phyloP scores from a whole-genome alignment of 2,888 invertebrate species.

The Ectemnius cavifrons region DNA sequence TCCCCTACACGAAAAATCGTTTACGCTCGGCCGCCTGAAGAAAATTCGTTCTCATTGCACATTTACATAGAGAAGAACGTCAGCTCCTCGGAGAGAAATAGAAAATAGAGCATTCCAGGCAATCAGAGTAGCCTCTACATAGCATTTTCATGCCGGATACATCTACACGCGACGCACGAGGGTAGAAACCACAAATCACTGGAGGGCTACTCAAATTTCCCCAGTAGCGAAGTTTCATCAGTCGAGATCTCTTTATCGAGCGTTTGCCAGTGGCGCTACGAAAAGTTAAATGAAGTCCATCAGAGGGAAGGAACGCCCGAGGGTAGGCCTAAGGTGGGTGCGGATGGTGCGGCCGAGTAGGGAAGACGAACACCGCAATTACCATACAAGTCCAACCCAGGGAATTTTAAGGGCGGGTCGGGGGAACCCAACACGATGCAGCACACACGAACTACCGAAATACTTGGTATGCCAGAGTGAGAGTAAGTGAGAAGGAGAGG shows the following conservation, averaged over 20 bases:
- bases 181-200: slow-evolving; percentile 23
- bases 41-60: too few relatives aligned
- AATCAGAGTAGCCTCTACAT: too few relatives aligned
- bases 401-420: slow-evolving; percentile 3
- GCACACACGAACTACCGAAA: background rate
- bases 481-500: background rate
- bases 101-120: too few relatives aligned
- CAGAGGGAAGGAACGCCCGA: slow-evolving; percentile 28
- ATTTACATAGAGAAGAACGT: too few relatives aligned
- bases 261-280: slow-evolving; percentile 1
- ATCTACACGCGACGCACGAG: slow-evolving; percentile 23
- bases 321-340: background rate
- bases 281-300: slow-evolving; percentile 38
- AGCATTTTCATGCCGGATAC: background rate
- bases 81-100: too few relatives aligned
- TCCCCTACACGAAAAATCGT: too few relatives aligned
- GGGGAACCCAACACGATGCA: background rate
- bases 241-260: slow-evolving; percentile 1
- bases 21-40: too few relatives aligned
- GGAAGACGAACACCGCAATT: background rate
- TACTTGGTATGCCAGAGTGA: background rate
- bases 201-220: slow-evolving; percentile 17
- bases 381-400: slow-evolving; percentile 2
- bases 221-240: slow-evolving; percentile 33
- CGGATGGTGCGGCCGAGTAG: background rate